Base-by-base conservation (phyloP, 2,888 invertebrate genomes). In the Malthinus seriepunctatus region DNA sequence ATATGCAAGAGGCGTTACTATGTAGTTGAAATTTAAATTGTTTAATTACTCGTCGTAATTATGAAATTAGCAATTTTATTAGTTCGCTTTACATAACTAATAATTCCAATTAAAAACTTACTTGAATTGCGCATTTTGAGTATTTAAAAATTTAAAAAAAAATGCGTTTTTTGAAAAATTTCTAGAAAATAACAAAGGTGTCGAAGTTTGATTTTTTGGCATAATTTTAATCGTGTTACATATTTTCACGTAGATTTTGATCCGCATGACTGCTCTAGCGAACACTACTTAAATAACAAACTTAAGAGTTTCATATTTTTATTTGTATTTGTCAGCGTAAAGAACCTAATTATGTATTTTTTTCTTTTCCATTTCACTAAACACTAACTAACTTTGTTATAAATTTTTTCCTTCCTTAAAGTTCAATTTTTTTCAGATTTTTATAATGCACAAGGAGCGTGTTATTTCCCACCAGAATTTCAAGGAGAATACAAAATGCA, bases 401-500 rank as follows among this genome's bases (percentile, higher is more conserved):
- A 23, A 35, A 35, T 35, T 5, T 5, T 5, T 35, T 9, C n/a
- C 6, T 9, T 10, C 35, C 8, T 35, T 5, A 35, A 35, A 35
- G 1, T 35, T 10, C 1, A 35, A n/a, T 35, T 35, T 35, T 32
- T 63, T 62, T 33, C 63, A 69, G 69, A 58, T 57, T 60, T 47
- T 35, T 44, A 46, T 23, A 3, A 23, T 12, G 58, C 53, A 35
- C 57, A 51, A 61, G 80, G 79, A 42, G 79, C 82, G 34, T 88
- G 87, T 73, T 87, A 85, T 74, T 87, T 88, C 74, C 83, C 86
- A 15, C 81, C 83, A 58, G 86, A 86, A 73, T 83, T 84, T 66
- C 86, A 87, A 77, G 87, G 87, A 23, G 83, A 84, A 64, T 88
- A 82, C 72, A 78, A 84, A 63, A 86, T 84, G 79, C 87, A 87